Evolutionary conservation across 2,888 invertebrate genomes (phyloP).

Genomic region (Odontomyia ornata): DNA sequence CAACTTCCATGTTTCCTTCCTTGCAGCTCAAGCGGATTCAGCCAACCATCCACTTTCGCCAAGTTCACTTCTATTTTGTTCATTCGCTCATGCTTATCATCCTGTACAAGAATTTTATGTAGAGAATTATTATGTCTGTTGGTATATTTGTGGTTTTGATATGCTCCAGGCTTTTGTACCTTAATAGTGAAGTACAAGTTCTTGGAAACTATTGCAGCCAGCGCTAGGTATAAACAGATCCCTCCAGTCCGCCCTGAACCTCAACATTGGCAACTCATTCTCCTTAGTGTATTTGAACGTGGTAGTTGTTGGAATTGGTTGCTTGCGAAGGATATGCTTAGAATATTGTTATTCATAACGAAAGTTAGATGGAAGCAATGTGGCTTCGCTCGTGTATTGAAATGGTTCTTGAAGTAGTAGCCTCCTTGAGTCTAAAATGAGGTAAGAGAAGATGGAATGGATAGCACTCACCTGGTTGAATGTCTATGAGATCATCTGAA

Average conservation of each 20-base stretch:
- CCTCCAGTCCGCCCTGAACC: too few species aligned
- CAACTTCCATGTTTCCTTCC: neutral
- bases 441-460: too few species aligned
- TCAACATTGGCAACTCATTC: neutral
- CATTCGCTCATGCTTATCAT: neutral
- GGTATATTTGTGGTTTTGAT: conserved; percentile 25
- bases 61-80: too few species aligned
- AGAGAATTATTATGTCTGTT: conserved; percentile 19
- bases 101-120: conserved; percentile 3
- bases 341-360: conserved; percentile 32
- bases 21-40: neutral
- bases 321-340: neutral
- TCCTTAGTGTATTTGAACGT: neutral
- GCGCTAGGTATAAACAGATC: too few species aligned
- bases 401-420: too few species aligned
- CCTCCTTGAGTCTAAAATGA: too few species aligned
- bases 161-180: neutral
- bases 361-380: conserved; percentile 26
- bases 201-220: neutral
- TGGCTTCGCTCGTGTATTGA: neutral
- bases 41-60: too few species aligned
- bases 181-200: neutral
- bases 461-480: too few species aligned
- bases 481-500: too few species aligned
- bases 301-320: neutral